Evolutionary conservation across 2,113 vertebrate genomes (phyloP).

Genomic region (Thamnaconus septentrionalis): DNA sequence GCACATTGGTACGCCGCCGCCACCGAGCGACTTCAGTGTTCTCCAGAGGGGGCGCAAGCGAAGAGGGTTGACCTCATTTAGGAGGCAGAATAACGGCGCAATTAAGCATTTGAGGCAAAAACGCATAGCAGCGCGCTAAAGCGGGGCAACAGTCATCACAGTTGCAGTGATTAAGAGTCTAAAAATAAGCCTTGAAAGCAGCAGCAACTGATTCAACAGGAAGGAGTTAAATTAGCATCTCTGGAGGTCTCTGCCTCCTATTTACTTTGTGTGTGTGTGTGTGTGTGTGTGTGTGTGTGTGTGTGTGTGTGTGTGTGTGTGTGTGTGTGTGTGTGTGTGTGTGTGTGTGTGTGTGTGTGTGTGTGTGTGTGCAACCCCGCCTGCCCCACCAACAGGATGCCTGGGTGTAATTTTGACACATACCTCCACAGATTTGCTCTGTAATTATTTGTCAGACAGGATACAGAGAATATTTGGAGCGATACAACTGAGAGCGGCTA

Average conservation of each 20-base stretch:
- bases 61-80: too few species aligned
- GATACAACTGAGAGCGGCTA: conserved; percentile 49
- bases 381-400: conserved; percentile 7
- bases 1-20: conserved; percentile 87
- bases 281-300: too few species aligned
- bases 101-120: too few species aligned
- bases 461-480: conserved; percentile 59
- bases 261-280: too few species aligned
- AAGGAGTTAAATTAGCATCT: neutral
- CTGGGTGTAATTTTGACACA: conserved; percentile 59
- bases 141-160: too few species aligned
- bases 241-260: neutral
- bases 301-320: neutral
- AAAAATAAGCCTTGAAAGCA: too few species aligned
- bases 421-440: conserved; percentile 52
- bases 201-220: neutral
- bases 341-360: neutral
- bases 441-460: conserved; percentile 71
- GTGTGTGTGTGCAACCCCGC: neutral
- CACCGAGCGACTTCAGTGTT: neutral
- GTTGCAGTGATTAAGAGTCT: too few species aligned
- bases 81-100: too few species aligned
- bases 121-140: too few species aligned
- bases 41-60: too few species aligned
- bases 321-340: conserved; percentile 4